These are phyloP conservation scores for Platycnemis pennipes DNA, from an alignment of 2,888 invertebrate species.

Conservation along the genomic window DNA sequence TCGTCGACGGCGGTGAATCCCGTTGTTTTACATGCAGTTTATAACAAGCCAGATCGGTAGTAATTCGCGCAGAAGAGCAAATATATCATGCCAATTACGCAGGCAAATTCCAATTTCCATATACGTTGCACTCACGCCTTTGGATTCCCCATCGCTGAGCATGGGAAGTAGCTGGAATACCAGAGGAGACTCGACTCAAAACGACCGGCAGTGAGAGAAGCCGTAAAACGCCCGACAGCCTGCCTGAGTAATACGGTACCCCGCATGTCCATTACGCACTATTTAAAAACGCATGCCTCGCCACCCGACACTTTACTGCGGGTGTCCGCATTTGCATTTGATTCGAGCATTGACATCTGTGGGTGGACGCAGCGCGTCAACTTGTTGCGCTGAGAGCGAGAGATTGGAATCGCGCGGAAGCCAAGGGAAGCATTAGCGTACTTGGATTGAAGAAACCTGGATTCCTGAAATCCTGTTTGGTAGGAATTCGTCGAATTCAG, in stretches of 20 bases:
- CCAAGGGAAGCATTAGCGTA: not conserved
- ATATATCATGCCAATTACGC: conserved; percentile 1
- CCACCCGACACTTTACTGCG: not conserved
- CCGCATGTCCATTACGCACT: not conserved
- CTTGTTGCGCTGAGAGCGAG: not conserved
- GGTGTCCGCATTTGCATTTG: not conserved
- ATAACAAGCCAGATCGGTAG: not conserved
- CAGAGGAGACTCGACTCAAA: not conserved
- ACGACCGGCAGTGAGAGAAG: not conserved
- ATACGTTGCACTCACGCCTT: not conserved
- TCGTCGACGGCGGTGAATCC: too few species aligned
- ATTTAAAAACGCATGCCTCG: not conserved
- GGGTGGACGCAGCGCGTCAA: not conserved
- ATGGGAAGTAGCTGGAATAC: not conserved
- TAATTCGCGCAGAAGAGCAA: not conserved
- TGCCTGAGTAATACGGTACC: not conserved
- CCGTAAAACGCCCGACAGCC: not conserved
- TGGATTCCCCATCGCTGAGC: not conserved
- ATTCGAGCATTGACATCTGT: conserved; percentile 1
- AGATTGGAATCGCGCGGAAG: not conserved
- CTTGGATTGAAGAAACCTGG: not conserved
- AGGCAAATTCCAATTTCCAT: conserved; percentile 25
- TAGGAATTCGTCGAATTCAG: not conserved
- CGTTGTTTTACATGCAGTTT: not conserved
- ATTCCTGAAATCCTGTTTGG: not conserved